phyloP scores from a whole-genome alignment of 1,140 invertebrate species.

The Panagrolaimus sp. region DNA sequence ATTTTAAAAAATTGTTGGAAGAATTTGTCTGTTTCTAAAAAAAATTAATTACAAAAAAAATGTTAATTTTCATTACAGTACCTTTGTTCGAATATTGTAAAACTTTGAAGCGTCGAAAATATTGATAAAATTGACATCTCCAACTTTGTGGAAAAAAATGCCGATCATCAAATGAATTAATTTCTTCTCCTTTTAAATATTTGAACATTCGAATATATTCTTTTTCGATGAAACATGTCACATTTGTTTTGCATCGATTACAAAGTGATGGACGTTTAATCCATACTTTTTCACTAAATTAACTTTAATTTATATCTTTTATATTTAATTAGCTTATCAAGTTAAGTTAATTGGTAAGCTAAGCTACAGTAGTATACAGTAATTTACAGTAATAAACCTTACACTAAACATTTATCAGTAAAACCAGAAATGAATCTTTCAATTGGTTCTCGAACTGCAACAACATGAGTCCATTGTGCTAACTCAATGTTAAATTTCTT shows the following conservation, averaged over 20 bases:
- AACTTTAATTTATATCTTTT: neutral
- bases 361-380: no score
- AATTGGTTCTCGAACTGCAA: slow-evolving; percentile 27
- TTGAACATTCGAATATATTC: slow-evolving; percentile 23
- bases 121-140: slow-evolving; percentile 21
- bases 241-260: slow-evolving; percentile 25
- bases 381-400: neutral
- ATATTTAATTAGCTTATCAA: no score
- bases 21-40: slow-evolving; percentile 12
- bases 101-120: slow-evolving; percentile 10
- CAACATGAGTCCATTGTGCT: slow-evolving; percentile 22
- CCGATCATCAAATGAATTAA: slow-evolving; percentile 31
- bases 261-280: slow-evolving; percentile 11
- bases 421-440: slow-evolving; percentile 32
- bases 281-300: slow-evolving; percentile 21
- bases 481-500: slow-evolving; percentile 16
- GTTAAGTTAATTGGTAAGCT: no score
- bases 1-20: slow-evolving; percentile 6
- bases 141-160: slow-evolving; percentile 35
- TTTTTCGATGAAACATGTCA: slow-evolving; percentile 30
- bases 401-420: slow-evolving; percentile 27
- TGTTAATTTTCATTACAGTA: slow-evolving; percentile 2
- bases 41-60: neutral
- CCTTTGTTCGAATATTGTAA: slow-evolving; percentile 15
- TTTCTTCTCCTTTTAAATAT: slow-evolving; percentile 12